These are phyloP conservation scores for Sturnus vulgaris DNA, from an alignment of 2,113 vertebrate genomes.

Conservation along the genomic window DNA sequence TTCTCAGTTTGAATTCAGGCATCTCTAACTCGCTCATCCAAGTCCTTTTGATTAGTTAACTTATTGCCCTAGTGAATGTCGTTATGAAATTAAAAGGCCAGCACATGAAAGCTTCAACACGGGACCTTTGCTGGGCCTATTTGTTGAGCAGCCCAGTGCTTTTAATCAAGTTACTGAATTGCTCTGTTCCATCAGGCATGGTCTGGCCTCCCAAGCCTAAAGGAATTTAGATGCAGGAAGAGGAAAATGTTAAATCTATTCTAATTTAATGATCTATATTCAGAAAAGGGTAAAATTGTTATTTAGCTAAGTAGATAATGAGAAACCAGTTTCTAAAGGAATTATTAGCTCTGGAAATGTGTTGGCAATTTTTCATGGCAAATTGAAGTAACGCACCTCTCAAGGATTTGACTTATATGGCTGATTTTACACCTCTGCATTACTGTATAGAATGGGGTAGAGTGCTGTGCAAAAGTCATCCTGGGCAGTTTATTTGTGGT, in stretches of 20 bases:
- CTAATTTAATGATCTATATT: conserved; percentile 30
- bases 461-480: neutral
- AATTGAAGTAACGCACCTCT: neutral
- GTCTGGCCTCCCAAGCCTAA: conserved; percentile 1
- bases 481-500: neutral
- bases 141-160: neutral
- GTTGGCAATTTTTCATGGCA: neutral
- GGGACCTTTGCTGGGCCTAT: neutral
- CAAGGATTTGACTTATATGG: neutral
- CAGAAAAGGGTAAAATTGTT: conserved; percentile 3
- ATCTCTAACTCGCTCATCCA: neutral
- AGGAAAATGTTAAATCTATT: conserved; percentile 28
- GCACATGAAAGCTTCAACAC: neutral
- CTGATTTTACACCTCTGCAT: neutral
- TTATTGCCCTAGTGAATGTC: conserved; percentile 10
- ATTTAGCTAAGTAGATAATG: neutral
- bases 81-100: conserved; percentile 55
- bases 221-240: neutral
- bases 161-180: conserved; percentile 41
- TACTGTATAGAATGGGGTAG: neutral
- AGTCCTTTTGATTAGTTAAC: conserved; percentile 31
- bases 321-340: conserved; percentile 1
- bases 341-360: neutral
- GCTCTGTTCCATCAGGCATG: neutral
- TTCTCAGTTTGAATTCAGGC: neutral